phyloP scores from a whole-genome alignment of 2,113 vertebrate genomes.

The Ellobius talpinus region DNA sequence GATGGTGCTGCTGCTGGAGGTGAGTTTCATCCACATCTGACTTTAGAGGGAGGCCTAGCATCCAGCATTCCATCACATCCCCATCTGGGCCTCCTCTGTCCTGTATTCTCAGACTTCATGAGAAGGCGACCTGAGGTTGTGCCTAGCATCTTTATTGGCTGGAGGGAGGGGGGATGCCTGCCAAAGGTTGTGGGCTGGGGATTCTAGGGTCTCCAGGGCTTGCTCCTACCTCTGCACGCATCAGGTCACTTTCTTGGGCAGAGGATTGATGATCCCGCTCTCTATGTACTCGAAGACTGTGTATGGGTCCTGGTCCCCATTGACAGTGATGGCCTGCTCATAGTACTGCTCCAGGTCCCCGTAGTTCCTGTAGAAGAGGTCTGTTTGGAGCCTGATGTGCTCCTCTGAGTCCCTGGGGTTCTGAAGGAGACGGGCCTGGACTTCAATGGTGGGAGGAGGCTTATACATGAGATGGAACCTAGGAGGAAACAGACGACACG shows the following conservation, averaged over 20 bases:
- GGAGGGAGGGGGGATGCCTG: background rate
- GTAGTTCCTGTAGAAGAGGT: conserved; percentile 83
- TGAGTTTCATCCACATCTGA: accelerated
- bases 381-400: conserved; percentile 76
- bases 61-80: accelerated
- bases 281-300: conserved; percentile 92
- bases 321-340: conserved; percentile 85
- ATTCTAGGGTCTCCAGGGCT: background rate
- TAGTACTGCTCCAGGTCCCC: conserved; percentile 87
- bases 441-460: conserved; percentile 87
- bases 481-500: background rate
- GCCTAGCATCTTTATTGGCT: conserved; percentile 63
- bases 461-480: conserved; percentile 92
- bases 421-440: conserved; percentile 89
- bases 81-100: background rate
- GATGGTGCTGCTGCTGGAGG: background rate
- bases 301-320: conserved; percentile 93
- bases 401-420: conserved; percentile 88
- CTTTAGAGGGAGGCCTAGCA: background rate
- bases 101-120: background rate
- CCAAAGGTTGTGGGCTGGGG: background rate
- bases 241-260: conserved; percentile 79
- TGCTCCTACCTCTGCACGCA: background rate
- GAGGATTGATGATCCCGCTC: conserved; percentile 89
- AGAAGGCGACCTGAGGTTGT: background rate